A percentile compares a stretch with the other conserved stretches of the same genome.
Conservation (phyloP, 2,797 vertebrate genomes). For the Danio kyathit region DNA sequence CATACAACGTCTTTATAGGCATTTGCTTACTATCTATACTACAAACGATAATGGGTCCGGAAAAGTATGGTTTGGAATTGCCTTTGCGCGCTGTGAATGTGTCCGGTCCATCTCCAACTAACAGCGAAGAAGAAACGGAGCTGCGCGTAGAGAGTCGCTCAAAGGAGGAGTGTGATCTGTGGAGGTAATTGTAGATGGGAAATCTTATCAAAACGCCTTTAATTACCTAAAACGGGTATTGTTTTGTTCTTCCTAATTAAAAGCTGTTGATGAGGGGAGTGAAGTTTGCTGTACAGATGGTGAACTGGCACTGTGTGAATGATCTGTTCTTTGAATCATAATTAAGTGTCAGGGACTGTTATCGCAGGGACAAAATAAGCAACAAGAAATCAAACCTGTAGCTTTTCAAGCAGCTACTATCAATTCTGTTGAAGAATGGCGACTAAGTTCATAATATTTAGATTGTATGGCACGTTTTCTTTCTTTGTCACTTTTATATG, state of each 20-base stretch:
- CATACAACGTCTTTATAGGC: neutral
- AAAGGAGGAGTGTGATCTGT: conserved; percentile 46
- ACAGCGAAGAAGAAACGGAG: conserved; percentile 40
- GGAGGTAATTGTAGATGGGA: conserved; percentile 48
- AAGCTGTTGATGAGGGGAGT: conserved; percentile 1
- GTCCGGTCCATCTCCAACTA: conserved; percentile 60
- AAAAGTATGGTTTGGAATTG: conserved; percentile 40
- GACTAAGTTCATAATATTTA: neutral
- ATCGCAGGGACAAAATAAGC: neutral
- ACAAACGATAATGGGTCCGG: conserved; percentile 42
- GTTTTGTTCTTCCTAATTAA: conserved; percentile 2
- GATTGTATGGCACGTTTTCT: neutral
- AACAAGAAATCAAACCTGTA: neutral
- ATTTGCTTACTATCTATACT: neutral
- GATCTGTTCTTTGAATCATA: neutral
- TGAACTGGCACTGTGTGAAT: neutral
- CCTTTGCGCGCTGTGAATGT: conserved; percentile 55
- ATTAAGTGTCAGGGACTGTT: neutral
- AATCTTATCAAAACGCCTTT: neutral
- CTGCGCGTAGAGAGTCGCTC: conserved; percentile 26
- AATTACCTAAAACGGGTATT: neutral
- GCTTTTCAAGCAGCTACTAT: neutral
- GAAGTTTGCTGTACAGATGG: conserved; percentile 14
- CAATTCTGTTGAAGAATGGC: neutral
- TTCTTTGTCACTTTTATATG: neutral